phyloP scores from a whole-genome alignment of 2,113 vertebrate species.

The Monopterus albus region DNA sequence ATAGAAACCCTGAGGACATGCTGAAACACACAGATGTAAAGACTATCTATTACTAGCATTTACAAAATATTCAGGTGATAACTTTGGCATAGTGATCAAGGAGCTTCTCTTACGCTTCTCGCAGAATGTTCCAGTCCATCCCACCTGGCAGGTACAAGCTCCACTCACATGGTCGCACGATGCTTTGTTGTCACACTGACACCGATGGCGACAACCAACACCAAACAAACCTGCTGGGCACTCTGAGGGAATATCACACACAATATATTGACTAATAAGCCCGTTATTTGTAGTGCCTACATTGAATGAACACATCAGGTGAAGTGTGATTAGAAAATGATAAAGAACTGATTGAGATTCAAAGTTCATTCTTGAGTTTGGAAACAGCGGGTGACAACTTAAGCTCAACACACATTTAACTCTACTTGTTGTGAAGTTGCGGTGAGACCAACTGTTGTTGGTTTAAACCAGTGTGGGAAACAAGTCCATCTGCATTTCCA shows the following conservation, averaged over 20 bases:
- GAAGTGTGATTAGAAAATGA: not conserved
- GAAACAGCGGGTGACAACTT: no score
- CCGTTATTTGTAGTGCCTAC: not conserved
- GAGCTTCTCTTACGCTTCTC: constrained; percentile 84
- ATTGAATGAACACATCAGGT: not conserved
- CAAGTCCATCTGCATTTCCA: no score
- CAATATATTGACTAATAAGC: not conserved
- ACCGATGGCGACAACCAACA: constrained; percentile 82
- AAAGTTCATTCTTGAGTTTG: no score
- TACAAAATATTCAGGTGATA: no score
- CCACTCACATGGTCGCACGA: constrained; percentile 92
- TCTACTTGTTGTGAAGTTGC: no score
- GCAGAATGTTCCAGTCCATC: constrained; percentile 93
- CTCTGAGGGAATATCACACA: constrained; percentile 73
- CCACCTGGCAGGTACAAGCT: constrained; percentile 88
- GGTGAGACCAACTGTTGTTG: no score
- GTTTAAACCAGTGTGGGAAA: no score
- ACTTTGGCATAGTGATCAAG: not conserved
- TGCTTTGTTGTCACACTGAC: constrained; percentile 89
- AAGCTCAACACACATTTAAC: no score
- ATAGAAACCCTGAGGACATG: constrained; percentile 91
- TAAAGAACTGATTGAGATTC: not conserved
- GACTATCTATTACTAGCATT: not conserved
- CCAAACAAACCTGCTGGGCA: constrained; percentile 89
- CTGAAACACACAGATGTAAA: constrained; percentile 70